A percentile compares a stretch with the other conserved stretches of the same genome.
Conservation (phyloP, 2,888 invertebrate species). For the Nymphalis polychloros region DNA sequence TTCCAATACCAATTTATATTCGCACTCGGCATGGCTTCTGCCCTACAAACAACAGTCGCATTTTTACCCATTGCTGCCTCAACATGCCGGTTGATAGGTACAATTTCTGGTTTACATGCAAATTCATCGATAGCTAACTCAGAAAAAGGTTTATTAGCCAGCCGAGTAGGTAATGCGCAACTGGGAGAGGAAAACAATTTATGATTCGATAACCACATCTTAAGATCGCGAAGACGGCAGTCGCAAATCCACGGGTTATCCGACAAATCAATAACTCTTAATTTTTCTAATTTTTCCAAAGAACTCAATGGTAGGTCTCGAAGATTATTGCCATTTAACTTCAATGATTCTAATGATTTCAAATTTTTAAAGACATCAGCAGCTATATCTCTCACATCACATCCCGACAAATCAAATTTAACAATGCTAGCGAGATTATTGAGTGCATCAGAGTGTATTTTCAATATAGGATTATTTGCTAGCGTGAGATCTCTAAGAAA, state of each 20-base stretch:
- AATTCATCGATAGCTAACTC: constrained; percentile 91
- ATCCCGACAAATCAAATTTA: constrained; percentile 91
- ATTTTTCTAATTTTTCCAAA: constrained; percentile 86
- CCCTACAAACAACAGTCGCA: constrained; percentile 90
- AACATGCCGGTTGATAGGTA: constrained; percentile 88
- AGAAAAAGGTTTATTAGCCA: constrained; percentile 87
- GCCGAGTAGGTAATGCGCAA: constrained; percentile 87
- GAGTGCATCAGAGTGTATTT: constrained; percentile 89
- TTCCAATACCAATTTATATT: constrained; percentile 94
- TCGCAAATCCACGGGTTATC: constrained; percentile 95
- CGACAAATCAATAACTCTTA: constrained; percentile 91
- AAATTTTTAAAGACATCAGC: constrained; percentile 87
- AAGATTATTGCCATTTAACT: constrained; percentile 90
- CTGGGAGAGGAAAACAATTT: constrained; percentile 90
- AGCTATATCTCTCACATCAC: constrained; percentile 89
- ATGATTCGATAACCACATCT: constrained; percentile 89
- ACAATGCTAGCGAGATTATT: constrained; percentile 88
- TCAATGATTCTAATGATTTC: constrained; percentile 88
- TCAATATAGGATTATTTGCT: constrained; percentile 90
- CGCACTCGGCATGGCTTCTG: constrained; percentile 90
- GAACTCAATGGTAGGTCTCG: constrained; percentile 87
- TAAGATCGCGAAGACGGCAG: constrained; percentile 90
- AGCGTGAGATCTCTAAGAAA: constrained; percentile 91
- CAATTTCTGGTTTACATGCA: constrained; percentile 91
- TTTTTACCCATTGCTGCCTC: constrained; percentile 92